These are phyloP conservation scores for Cheilosia grossa DNA, from an alignment of 2,888 invertebrate species.

Conservation along the genomic window DNA sequence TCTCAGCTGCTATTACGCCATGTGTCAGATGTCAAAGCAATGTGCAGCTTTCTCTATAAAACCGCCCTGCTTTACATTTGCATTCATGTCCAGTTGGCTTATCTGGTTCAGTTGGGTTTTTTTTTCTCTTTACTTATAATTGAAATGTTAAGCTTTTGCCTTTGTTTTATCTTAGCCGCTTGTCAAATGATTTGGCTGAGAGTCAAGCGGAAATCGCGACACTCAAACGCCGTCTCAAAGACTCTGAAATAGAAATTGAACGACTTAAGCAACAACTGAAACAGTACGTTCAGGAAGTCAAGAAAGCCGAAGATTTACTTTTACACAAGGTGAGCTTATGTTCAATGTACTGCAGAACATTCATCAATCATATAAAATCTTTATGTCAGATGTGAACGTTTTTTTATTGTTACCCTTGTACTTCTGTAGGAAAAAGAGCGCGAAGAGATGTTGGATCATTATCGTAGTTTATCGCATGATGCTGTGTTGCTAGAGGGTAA, in stretches of 20 bases:
- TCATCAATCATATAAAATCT: constrained; percentile 48
- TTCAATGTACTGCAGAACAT: constrained; percentile 45
- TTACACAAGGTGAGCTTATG: constrained; percentile 85
- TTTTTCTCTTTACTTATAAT: constrained; percentile 14
- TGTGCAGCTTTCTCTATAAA: constrained; percentile 55
- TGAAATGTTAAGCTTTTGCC: constrained; percentile 27
- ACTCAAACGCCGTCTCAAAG: constrained; percentile 87
- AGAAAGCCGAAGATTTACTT: constrained; percentile 90
- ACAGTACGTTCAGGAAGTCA: constrained; percentile 92
- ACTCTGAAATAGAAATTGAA: constrained; percentile 88
- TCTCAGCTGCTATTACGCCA: constrained; percentile 26
- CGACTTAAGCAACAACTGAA: constrained; percentile 90
- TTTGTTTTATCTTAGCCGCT: constrained; percentile 83
- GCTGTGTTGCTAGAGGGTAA: constrained; percentile 90
- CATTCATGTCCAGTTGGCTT: constrained; percentile 35
- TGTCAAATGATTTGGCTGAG: constrained; percentile 89
- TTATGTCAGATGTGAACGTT: constrained; percentile 6
- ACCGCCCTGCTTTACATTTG: constrained; percentile 51
- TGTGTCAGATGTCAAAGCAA: constrained; percentile 37
- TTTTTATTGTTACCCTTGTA: constrained; percentile 53
- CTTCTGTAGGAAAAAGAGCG: constrained; percentile 88
- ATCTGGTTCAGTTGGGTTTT: background rate
- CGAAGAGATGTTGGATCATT: constrained; percentile 91
- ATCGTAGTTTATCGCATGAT: constrained; percentile 90
- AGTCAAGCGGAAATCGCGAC: constrained; percentile 86